A percentile compares a stretch with the other conserved stretches of the same genome.
phyloP scores from a whole-genome alignment of 2,113 vertebrate genomes.

The Paracanthobrama guichenoti region DNA sequence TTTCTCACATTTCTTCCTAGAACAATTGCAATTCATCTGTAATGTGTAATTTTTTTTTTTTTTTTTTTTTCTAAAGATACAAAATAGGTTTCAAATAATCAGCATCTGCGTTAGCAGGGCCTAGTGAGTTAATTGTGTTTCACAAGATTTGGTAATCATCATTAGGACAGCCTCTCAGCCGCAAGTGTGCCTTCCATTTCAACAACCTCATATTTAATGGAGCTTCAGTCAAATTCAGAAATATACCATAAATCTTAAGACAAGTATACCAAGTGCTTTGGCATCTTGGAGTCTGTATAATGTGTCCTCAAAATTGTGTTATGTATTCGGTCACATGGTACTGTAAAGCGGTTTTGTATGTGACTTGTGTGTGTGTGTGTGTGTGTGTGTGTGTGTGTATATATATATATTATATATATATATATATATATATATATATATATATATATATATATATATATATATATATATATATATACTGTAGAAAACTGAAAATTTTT shows the following conservation, averaged over 20 bases:
- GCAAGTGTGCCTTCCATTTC: slow-evolving; percentile 57
- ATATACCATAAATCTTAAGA: background rate
- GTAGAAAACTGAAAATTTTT: slow-evolving; percentile 60
- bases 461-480: slow-evolving; percentile 48
- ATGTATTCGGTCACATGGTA: slow-evolving; percentile 54
- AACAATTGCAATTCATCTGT: slow-evolving; percentile 10
- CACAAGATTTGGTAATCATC: slow-evolving; percentile 9
- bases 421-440: slow-evolving; percentile 34
- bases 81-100: background rate
- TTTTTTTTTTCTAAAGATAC: background rate
- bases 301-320: slow-evolving; percentile 27
- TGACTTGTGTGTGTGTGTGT: background rate
- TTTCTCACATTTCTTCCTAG: background rate
- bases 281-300: background rate
- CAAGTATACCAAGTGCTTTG: slow-evolving; percentile 3
- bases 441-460: no score
- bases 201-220: slow-evolving; percentile 19
- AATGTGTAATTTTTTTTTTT: no score
- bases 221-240: slow-evolving; percentile 15
- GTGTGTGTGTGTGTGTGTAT: no score
- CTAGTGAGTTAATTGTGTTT: background rate
- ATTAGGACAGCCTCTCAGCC: slow-evolving; percentile 5
- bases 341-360: slow-evolving; percentile 55
- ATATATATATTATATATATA: no score
- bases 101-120: background rate